Conservation (phyloP, 2,888 invertebrate species). For the Andrena bucephala region DNA sequence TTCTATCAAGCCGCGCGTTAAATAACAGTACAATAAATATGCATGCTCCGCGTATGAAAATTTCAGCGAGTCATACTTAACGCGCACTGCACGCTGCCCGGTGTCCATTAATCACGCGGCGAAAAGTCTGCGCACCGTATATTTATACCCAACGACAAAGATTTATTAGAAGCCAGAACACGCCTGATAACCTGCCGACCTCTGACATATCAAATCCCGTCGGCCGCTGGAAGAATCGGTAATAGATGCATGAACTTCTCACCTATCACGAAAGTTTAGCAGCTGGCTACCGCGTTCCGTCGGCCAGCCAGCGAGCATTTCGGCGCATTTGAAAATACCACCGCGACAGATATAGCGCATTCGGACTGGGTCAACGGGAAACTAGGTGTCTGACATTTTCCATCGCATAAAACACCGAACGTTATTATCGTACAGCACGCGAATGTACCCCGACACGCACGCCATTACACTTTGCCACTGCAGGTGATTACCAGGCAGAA, state of each 20-base stretch:
- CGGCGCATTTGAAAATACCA: constrained; percentile 53
- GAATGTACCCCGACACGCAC: constrained; percentile 27
- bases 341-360: constrained; percentile 41
- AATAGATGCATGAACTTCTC: constrained; percentile 59
- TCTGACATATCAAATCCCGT: constrained; percentile 42
- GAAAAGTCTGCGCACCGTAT: background rate
- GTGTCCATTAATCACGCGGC: constrained; percentile 24
- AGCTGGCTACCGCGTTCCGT: constrained; percentile 28
- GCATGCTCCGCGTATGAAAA: background rate
- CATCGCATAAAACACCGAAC: constrained; percentile 34
- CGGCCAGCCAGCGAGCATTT: constrained; percentile 17
- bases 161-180: constrained; percentile 21
- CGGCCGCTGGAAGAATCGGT: constrained; percentile 27
- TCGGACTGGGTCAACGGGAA: constrained; percentile 44
- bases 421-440: constrained; percentile 45
- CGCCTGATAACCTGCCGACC: constrained; percentile 32
- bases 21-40: too few relatives aligned
- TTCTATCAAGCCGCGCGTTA: too few relatives aligned
- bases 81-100: background rate
- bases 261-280: constrained; percentile 65
- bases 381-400: constrained; percentile 52
- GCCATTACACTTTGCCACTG: background rate
- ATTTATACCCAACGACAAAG: background rate
- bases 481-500: constrained; percentile 1
- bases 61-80: background rate